Base-by-base conservation (phyloP, 2,888 invertebrate species). In the Branchipolynoe longqiensis region DNA sequence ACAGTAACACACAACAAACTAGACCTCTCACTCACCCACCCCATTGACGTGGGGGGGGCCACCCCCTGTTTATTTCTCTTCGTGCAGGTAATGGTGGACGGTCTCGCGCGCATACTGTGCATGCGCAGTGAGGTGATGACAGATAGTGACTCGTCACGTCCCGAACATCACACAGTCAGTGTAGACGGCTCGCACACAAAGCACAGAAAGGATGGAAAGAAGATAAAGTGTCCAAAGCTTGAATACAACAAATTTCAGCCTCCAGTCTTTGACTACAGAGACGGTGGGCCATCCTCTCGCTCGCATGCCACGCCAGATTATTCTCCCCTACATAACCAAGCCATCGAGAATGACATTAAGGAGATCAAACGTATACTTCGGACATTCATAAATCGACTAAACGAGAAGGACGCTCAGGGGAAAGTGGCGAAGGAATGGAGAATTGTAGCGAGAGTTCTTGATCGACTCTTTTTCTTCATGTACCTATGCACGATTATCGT, bases 81-180 rank as follows among this genome's bases (percentile, higher is more conserved):
- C n/a, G 69, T 87, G 18, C 90, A 93, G 93, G 83, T 93, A 8
- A 91, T 93, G 89, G 90, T 93, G 25, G 92, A 92, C 84, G 89
- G 90, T 62, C 89, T 93, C 74, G 92, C 92, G 1, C 88, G 92
- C 18, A 86, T 93, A 14, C 89, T 93, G 85, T 93, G 93, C 86
- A 93, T 93, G 93, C 85, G 90, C 48, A 90, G 88, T 38, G 85
- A 85, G 38, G 85, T 82, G 54, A 56, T 48, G 22, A 56, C 69
- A 8, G 69, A 64, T 22, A 36, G 0, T 1, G 69, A 69, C n/a
- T 38, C 54, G 22, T 22, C 74, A 12, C 74, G 48, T 25, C 84
- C 74, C 0, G 78, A 78, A 8, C 33, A 69, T 14, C 58, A 74
- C n/a, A n/a, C 74, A 3, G 48, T 62, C 28, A 59, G 62, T 22